Conservation (phyloP, 2,113 vertebrate genomes). For the Phycodurus eques region DNA sequence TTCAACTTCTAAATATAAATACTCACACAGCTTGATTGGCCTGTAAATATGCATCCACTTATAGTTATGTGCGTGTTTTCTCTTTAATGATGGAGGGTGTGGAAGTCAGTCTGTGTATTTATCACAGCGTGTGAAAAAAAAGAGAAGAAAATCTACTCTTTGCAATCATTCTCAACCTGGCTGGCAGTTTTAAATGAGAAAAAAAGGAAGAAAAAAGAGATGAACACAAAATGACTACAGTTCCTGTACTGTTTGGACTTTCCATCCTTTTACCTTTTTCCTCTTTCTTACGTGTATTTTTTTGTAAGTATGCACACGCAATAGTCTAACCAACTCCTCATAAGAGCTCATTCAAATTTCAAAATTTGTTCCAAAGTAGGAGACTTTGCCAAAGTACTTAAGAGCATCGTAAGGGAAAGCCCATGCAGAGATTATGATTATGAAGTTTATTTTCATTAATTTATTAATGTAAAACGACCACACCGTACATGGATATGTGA, state of each 20-base stretch:
- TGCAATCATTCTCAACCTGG: conserved; percentile 8
- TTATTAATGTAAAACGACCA: neutral
- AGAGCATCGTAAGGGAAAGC: neutral
- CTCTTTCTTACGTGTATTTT: neutral
- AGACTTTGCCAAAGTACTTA: neutral
- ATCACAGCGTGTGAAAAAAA: conserved; percentile 3
- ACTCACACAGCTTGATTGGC: conserved; percentile 56
- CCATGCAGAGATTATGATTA: neutral
- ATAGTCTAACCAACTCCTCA: neutral
- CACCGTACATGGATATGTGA: too few relatives aligned
- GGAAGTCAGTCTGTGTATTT: conserved; percentile 1
- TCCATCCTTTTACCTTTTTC: neutral
- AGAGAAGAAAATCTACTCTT: neutral
- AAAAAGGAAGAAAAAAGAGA: too few relatives aligned
- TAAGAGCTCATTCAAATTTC: neutral
- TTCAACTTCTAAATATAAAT: conserved; percentile 74
- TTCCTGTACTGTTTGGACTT: neutral
- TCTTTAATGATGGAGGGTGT: conserved; percentile 16
- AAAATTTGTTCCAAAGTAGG: neutral
- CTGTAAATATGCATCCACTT: conserved; percentile 55
- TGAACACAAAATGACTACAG: too few relatives aligned
- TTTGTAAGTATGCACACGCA: neutral
- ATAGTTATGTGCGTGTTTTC: conserved; percentile 20
- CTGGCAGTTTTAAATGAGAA: neutral
- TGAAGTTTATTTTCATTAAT: neutral